These are phyloP conservation scores for Drosophila nr. perissopoda DNA, from an alignment of 2,888 invertebrate species.

Conservation along the genomic window DNA sequence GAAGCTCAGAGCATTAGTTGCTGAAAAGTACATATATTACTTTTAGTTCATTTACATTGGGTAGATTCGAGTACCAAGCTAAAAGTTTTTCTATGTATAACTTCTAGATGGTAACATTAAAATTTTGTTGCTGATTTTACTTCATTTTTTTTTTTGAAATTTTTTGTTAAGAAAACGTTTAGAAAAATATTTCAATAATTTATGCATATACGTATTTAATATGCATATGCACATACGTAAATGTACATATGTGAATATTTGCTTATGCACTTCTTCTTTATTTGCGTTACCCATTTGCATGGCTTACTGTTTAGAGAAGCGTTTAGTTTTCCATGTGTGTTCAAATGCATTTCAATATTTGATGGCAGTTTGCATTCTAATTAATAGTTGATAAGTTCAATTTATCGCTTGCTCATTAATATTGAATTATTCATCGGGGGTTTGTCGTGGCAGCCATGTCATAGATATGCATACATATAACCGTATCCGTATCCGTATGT, in stretches of 20 bases:
- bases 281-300: conserved; percentile 36
- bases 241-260: conserved; percentile 21
- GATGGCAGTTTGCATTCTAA: conserved; percentile 40
- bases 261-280: conserved; percentile 28
- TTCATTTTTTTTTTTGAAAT: not conserved
- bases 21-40: conserved; percentile 62
- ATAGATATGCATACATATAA: conserved; percentile 2
- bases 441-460: conserved; percentile 16
- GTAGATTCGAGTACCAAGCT: conserved; percentile 50
- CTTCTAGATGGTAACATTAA: conserved; percentile 69
- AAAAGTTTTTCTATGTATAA: conserved; percentile 42
- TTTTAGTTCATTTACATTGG: conserved; percentile 52
- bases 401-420: conserved; percentile 13
- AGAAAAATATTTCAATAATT: conserved; percentile 71
- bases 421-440: conserved; percentile 13
- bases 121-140: conserved; percentile 33
- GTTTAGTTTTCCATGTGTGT: conserved; percentile 71
- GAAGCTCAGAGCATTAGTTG: conserved; percentile 76
- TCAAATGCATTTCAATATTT: conserved; percentile 43
- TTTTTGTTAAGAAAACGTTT: conserved; percentile 64
- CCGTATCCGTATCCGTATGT: not conserved
- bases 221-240: conserved; percentile 14
- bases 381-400: conserved; percentile 24
- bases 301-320: conserved; percentile 63
- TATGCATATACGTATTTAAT: conserved; percentile 25